Base-by-base conservation (phyloP, 53 echinoderm and acorn worm species). In the Crossaster papposus region DNA sequence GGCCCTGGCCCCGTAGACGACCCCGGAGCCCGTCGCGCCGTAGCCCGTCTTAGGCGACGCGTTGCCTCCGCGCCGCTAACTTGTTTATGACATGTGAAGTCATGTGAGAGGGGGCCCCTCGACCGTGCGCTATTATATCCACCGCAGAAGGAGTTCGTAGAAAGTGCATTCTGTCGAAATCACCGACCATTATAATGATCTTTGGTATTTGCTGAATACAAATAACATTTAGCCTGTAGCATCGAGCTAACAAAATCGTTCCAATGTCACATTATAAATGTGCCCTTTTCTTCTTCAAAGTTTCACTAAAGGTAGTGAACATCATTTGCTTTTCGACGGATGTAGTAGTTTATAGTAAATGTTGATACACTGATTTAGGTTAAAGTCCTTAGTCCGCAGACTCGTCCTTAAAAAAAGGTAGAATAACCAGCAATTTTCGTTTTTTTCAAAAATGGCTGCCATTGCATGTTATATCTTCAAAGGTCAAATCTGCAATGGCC, bases 51-150 rank as follows among this genome's bases (percentile, higher is more conserved):
- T 36, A 29, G 72, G 84, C 84, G 84, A 84, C 84, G 52, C 15
- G 33, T 72, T 81, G 81, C 81, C 72, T 55, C 72, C 53, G 72
- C 81, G 2, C 54, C 38, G 64, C 73, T 64, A 81, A 89, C 72
- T 89, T 89, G 89, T 89, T 89, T 89, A 89, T 72, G 78, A 36
- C 89, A 81, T 51, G 89, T 89, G 81, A 70, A 89, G 8, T 89
- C 80, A 89, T 34, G 71, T 89, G 84, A 72, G 30, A 71, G 84
- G 71, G 72, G 71, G 84, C 18, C 72, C 30, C 84, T 84, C 64
- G 82, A 35, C 14, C 11, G 72, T 84, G 52, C 23, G 70, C 84
- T 72, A n/a, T n/a, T n/a, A 36, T 84, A 62, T 13, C 72, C 24
- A 30, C 28, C 30, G 34, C 34, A 28, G 52, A 26, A 14, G 17